Percentiles rank a stretch among this genome's conserved stretches.
These are phyloP conservation scores for Sipha maydis DNA, from an alignment of 2,888 invertebrate genomes.

Conservation along the genomic window DNA sequence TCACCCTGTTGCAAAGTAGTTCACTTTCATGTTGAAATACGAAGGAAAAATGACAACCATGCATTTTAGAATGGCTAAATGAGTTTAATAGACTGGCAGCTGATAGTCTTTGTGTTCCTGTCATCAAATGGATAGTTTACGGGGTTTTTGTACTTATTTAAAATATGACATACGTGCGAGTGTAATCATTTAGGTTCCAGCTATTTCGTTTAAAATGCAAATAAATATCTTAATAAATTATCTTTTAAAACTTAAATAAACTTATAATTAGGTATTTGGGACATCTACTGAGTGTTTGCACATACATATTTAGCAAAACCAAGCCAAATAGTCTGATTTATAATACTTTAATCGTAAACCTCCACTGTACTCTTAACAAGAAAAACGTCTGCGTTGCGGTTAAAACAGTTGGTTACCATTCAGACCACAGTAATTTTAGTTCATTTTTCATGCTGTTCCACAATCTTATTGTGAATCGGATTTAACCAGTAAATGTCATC, in stretches of 20 bases:
- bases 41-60: constrained; percentile 20
- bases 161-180: background rate
- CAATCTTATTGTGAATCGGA: background rate
- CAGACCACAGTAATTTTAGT: constrained; percentile 41
- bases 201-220: background rate
- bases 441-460: constrained; percentile 29
- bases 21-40: background rate
- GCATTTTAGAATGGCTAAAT: background rate
- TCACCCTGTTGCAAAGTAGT: background rate
- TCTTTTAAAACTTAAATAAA: background rate
- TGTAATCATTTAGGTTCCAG: background rate
- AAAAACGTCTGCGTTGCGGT: constrained; percentile 14
- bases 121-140: background rate
- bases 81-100: constrained; percentile 26
- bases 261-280: background rate
- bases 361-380: background rate
- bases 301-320: background rate
- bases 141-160: background rate
- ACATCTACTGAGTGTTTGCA: background rate
- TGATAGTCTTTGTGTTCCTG: constrained; percentile 26
- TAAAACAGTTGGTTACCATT: constrained; percentile 24
- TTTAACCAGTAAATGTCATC: constrained; percentile 31
- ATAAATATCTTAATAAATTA: background rate
- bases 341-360: background rate
- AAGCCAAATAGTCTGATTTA: background rate